Percentiles rank a stretch among this genome's conserved stretches.
phyloP scores from a whole-genome alignment of 1,140 invertebrate genomes.

The Macrobrachium nipponense region DNA sequence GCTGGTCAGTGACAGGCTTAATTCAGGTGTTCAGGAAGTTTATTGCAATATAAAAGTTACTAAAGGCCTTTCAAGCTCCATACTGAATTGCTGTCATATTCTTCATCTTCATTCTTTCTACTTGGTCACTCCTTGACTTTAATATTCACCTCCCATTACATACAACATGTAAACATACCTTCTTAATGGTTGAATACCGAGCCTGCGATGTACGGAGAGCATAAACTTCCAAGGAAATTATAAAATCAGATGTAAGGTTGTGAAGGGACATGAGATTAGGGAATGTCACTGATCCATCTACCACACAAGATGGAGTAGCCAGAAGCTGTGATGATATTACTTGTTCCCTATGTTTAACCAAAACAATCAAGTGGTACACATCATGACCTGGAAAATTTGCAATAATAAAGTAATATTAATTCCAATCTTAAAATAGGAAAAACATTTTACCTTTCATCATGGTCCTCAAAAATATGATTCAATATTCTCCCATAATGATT shows the following conservation, averaged over 20 bases:
- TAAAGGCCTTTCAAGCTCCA: too few species aligned
- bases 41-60: too few species aligned
- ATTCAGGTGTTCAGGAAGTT: too few species aligned
- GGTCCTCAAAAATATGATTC: background rate
- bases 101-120: too few species aligned
- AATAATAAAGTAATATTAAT: background rate
- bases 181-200: conserved; percentile 23
- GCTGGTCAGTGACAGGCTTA: too few species aligned
- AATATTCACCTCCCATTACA: too few species aligned
- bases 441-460: background rate
- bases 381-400: conserved; percentile 74
- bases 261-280: conserved; percentile 65
- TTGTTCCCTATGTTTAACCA: conserved; percentile 85
- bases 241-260: conserved; percentile 58
- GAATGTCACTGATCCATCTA: conserved; percentile 67
- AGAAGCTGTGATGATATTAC: conserved; percentile 83
- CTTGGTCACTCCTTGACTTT: too few species aligned
- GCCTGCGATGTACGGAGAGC: conserved; percentile 31
- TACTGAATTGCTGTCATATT: too few species aligned
- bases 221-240: conserved; percentile 59
- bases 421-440: background rate
- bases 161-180: conserved; percentile 11
- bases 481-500: too few species aligned
- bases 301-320: conserved; percentile 70
- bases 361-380: conserved; percentile 86